These are phyloP conservation scores for Lytechinus pictus DNA, from an alignment of 35 echinoderm and acorn worm genomes.

Conservation along the genomic window DNA sequence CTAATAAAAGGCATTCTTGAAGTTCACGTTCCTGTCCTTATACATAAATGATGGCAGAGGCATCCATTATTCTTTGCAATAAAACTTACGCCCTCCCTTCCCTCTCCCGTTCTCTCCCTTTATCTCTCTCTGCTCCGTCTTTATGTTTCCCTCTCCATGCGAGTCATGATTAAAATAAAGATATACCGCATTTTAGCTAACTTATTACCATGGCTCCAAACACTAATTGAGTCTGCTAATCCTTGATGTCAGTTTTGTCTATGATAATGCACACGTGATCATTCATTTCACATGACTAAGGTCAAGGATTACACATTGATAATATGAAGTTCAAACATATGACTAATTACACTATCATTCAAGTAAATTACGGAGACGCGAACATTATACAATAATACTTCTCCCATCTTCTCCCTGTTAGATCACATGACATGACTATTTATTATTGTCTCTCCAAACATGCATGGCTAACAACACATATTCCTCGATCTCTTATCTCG, in stretches of 20 bases:
- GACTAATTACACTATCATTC: too few relatives aligned
- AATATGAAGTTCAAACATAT: too few relatives aligned
- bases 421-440: not conserved
- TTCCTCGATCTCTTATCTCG: not conserved
- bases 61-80: not conserved
- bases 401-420: not conserved
- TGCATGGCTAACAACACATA: not conserved
- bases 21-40: not conserved
- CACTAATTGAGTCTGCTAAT: too few relatives aligned
- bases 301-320: too few relatives aligned
- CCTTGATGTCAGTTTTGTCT: too few relatives aligned
- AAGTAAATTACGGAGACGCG: too few relatives aligned
- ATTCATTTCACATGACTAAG: too few relatives aligned
- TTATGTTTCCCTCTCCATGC: not conserved
- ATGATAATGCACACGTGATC: too few relatives aligned
- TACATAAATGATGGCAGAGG: not conserved
- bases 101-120: not conserved
- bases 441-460: not conserved
- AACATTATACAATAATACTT: too few relatives aligned
- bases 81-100: not conserved
- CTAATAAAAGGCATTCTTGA: not conserved
- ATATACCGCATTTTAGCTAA: too few relatives aligned
- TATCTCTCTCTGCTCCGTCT: not conserved
- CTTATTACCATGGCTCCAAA: too few relatives aligned
- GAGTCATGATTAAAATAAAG: too few relatives aligned